Percentiles rank a stretch among this genome's conserved stretches.
Evolutionary conservation across 2,797 vertebrate species (phyloP).

Genomic region (Lates japonicus): DNA sequence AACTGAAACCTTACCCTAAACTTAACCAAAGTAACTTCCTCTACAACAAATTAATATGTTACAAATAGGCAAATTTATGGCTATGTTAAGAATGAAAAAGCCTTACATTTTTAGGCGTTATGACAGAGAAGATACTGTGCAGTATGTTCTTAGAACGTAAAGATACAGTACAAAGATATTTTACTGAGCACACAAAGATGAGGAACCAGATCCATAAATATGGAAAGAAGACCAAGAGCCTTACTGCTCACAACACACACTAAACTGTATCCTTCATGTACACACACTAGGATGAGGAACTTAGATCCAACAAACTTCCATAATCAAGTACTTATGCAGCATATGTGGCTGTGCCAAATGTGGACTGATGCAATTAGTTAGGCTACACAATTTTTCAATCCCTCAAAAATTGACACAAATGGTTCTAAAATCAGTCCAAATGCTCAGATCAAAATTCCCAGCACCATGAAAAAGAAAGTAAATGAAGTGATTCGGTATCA

Average conservation of each 20-base stretch:
- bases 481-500: constrained; percentile 10
- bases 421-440: constrained; percentile 46
- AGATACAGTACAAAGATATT: constrained; percentile 17
- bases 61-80: constrained; percentile 39
- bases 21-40: constrained; percentile 17
- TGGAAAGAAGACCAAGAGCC: not conserved
- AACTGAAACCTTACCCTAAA: constrained; percentile 31
- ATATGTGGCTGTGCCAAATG: constrained; percentile 50
- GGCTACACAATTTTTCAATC: constrained; percentile 58
- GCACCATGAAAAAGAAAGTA: constrained; percentile 10
- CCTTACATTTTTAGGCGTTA: not conserved
- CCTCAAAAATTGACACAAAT: constrained; percentile 54
- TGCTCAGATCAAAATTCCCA: not conserved
- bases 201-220: constrained; percentile 29
- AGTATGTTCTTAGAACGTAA: not conserved
- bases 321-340: constrained; percentile 60
- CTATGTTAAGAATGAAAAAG: constrained; percentile 11
- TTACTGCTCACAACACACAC: constrained; percentile 20
- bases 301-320: constrained; percentile 51
- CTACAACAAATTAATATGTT: constrained; percentile 8
- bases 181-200: constrained; percentile 18
- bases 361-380: constrained; percentile 67
- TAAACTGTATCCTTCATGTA: constrained; percentile 11
- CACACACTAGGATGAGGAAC: constrained; percentile 32
- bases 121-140: not conserved